Evolutionary conservation across 64 coral and sea anemone species (phyloP).

Genomic region (Montipora capricornis): DNA sequence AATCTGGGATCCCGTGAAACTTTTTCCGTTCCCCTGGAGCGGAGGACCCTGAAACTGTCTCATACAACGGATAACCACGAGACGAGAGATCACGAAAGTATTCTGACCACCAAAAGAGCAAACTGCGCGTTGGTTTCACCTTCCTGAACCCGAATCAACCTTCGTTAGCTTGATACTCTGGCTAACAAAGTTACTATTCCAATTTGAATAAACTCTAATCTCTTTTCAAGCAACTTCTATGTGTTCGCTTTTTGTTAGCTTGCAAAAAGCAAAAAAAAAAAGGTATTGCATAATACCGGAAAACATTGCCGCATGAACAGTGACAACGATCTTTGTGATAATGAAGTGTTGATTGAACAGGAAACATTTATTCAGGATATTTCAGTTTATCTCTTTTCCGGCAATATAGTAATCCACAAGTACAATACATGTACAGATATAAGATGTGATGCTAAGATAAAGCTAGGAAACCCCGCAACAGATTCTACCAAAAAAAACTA

Average conservation of each 20-base stretch:
- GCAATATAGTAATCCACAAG: constrained; percentile 1
- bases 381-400: constrained; percentile 48
- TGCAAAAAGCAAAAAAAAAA: neutral
- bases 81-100: too few relatives aligned
- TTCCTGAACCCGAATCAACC: too few relatives aligned
- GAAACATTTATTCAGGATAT: neutral
- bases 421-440: neutral
- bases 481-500: neutral
- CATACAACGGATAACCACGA: too few relatives aligned
- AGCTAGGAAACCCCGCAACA: neutral
- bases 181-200: too few relatives aligned
- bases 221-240: too few relatives aligned
- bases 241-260: neutral
- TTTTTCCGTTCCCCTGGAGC: too few relatives aligned
- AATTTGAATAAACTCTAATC: too few relatives aligned
- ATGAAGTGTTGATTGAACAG: constrained; percentile 10
- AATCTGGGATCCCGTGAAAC: too few relatives aligned
- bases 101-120: too few relatives aligned
- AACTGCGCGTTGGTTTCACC: too few relatives aligned
- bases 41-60: too few relatives aligned
- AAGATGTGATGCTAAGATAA: constrained; percentile 37
- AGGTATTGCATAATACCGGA: neutral
- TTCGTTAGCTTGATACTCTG: too few relatives aligned
- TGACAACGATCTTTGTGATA: neutral
- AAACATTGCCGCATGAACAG: neutral